phyloP scores from a whole-genome alignment of 2,888 invertebrate species.

The Stenurella melanura region DNA sequence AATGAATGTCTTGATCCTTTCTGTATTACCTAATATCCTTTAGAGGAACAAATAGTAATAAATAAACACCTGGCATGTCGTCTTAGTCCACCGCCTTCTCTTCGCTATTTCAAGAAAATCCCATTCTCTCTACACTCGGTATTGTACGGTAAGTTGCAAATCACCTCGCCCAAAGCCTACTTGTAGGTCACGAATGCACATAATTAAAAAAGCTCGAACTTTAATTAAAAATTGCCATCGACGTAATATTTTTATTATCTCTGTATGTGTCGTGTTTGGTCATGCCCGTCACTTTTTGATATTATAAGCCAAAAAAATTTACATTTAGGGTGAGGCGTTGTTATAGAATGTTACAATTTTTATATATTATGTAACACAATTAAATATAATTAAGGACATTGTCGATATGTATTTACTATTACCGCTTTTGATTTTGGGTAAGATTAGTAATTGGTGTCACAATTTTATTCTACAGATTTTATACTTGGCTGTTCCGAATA shows the following conservation, averaged over 20 bases:
- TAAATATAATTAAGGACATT: not conserved
- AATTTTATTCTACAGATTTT: not conserved
- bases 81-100: slow-evolving; percentile 14
- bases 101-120: slow-evolving; percentile 9
- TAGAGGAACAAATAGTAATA: slow-evolving; percentile 13
- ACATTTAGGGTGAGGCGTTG: not conserved
- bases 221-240: slow-evolving; percentile 1
- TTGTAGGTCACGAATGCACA: slow-evolving; percentile 22
- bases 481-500: not conserved
- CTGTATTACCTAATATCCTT: slow-evolving; percentile 19
- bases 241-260: not conserved
- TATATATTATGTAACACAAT: not conserved
- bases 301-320: not conserved
- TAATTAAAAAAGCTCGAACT: slow-evolving; percentile 15
- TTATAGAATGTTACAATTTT: not conserved
- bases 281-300: not conserved
- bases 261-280: not conserved
- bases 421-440: not conserved
- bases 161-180: slow-evolving; percentile 27
- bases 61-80: slow-evolving; percentile 18
- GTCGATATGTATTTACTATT: not conserved
- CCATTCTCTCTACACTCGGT: slow-evolving; percentile 17
- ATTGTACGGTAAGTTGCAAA: slow-evolving; percentile 17
- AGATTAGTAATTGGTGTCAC: not conserved
- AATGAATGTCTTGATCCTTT: slow-evolving; percentile 12